Evolutionary conservation across 92 coral and sea anemone species (phyloP).

Genomic region (Actinernus sp.): DNA sequence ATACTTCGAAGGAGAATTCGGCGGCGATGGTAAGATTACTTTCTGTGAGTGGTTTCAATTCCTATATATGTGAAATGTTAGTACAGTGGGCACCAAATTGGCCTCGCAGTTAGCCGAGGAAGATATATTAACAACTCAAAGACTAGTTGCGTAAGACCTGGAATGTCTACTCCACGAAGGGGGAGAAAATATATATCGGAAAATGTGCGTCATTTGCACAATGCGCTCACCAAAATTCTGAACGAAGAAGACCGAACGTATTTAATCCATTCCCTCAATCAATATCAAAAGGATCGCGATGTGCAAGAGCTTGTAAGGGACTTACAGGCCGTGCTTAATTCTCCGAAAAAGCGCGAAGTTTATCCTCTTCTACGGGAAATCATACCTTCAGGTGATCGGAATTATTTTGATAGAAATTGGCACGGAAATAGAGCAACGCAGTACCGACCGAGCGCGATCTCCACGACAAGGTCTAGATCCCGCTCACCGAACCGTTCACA

Average conservation of each 20-base stretch:
- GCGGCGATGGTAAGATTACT: too few relatives aligned
- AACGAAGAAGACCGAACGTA: conserved; percentile 79
- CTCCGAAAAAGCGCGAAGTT: conserved; percentile 87
- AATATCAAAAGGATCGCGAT: conserved; percentile 82
- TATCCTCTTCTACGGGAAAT: conserved; percentile 82
- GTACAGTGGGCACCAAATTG: background rate
- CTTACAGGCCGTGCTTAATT: conserved; percentile 70
- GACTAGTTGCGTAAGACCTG: background rate
- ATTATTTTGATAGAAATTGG: conserved; percentile 78
- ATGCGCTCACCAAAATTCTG: conserved; percentile 54
- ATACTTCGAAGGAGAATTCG: too few relatives aligned
- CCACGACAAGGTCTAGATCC: conserved; percentile 47
- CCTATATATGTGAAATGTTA: too few relatives aligned
- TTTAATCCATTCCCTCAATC: conserved; percentile 81
- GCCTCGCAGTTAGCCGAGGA: background rate
- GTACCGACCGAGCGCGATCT: conserved; percentile 18
- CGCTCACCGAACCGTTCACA: conserved; percentile 58
- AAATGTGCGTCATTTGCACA: conserved; percentile 79
- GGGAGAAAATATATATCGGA: conserved; percentile 68
- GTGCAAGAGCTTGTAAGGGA: conserved; percentile 69
- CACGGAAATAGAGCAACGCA: conserved; percentile 12
- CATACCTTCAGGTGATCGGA: conserved; percentile 74
- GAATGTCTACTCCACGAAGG: conserved; percentile 37
- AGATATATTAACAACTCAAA: background rate
- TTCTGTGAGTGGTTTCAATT: too few relatives aligned